Percentiles rank a stretch among this genome's conserved stretches.
phyloP scores from a whole-genome alignment of 64 coral and sea anemone genomes.

The Catalaphyllia jardinei region DNA sequence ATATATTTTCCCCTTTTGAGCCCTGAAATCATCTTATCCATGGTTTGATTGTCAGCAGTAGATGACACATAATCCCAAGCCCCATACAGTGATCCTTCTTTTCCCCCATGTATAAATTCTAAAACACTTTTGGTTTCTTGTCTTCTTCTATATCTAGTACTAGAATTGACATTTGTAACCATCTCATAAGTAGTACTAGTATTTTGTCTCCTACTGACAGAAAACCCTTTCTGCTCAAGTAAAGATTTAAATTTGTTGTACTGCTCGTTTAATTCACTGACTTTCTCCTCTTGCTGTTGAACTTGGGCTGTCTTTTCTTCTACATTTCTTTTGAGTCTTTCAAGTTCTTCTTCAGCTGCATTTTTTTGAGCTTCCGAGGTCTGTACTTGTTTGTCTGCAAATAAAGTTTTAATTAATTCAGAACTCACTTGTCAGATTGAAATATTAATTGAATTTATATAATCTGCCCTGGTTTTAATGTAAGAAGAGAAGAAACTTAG shows the following conservation, averaged over 20 bases:
- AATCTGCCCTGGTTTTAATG: neutral
- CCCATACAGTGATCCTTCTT: conserved; percentile 13
- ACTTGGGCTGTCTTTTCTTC: conserved; percentile 7
- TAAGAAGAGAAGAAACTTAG: neutral
- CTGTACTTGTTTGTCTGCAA: neutral
- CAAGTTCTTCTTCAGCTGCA: neutral
- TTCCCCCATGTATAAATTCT: conserved; percentile 22
- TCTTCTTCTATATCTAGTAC: neutral
- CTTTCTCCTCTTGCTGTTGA: conserved; percentile 22
- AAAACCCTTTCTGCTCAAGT: neutral
- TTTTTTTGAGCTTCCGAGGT: neutral
- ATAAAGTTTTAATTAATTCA: neutral
- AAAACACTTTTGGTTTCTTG: conserved; percentile 5
- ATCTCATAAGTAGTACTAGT: neutral
- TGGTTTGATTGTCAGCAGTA: conserved; percentile 11
- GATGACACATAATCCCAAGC: conserved; percentile 16
- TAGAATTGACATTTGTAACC: neutral
- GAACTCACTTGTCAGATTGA: neutral
- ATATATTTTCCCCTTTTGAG: conserved; percentile 8
- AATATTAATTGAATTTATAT: neutral
- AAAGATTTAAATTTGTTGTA: neutral
- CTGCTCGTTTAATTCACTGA: neutral
- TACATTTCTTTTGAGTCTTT: conserved; percentile 1
- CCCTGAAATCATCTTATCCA: neutral
- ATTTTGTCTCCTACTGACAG: neutral